phyloP scores from a whole-genome alignment of 2,113 vertebrate species.

The Bubo bubo region DNA sequence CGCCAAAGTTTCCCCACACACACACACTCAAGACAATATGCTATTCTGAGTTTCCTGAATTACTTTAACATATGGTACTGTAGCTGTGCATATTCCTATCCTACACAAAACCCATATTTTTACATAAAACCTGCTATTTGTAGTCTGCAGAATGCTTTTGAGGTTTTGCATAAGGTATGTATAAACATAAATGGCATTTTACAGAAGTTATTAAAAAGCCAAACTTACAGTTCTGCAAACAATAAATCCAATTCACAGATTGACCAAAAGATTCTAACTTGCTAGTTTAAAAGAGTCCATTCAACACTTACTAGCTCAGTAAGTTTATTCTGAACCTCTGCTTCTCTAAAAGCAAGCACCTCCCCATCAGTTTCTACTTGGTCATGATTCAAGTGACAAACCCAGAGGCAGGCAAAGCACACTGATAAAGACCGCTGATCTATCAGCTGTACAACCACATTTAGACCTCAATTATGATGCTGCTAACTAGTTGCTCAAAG shows the following conservation, averaged over 20 bases:
- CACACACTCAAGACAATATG: background rate
- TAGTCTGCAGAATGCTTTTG: background rate
- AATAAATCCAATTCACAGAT: background rate
- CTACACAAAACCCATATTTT: background rate
- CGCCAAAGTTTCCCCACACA: too few relatives aligned
- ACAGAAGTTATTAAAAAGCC: background rate
- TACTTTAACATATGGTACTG: background rate
- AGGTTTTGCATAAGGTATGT: background rate
- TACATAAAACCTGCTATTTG: background rate
- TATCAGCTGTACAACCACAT: background rate
- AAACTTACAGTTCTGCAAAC: background rate
- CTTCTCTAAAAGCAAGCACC: background rate
- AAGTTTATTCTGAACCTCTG: background rate
- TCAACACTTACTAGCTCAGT: background rate
- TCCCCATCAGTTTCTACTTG: background rate
- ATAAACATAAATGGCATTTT: background rate
- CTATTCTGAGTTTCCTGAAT: background rate
- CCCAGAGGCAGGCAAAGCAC: background rate
- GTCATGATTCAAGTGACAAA: background rate
- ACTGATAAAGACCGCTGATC: background rate
- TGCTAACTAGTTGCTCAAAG: background rate
- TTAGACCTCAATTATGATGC: background rate
- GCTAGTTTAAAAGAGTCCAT: background rate
- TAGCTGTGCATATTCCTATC: background rate
- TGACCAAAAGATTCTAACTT: background rate